Evolutionary conservation across 2,888 invertebrate species (phyloP).

Genomic region (Scotopteryx bipunctaria): DNA sequence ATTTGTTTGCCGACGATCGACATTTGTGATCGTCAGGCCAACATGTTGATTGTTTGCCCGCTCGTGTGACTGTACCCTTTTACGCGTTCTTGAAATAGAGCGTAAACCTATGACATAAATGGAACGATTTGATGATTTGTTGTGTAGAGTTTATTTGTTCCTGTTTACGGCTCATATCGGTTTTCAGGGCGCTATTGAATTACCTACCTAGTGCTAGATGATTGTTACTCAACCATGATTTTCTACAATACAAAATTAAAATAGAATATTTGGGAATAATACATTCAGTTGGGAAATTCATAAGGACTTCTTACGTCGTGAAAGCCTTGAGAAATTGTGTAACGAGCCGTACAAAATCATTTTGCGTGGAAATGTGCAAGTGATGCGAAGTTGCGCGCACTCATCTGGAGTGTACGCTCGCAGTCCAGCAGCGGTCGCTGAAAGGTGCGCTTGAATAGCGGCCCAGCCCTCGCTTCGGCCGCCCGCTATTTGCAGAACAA

Average conservation of each 20-base stretch:
- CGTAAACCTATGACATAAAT: constrained; percentile 24
- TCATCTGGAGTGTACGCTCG: constrained; percentile 44
- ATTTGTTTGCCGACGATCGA: constrained; percentile 58
- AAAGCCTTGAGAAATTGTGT: constrained; percentile 25
- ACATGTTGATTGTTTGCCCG: constrained; percentile 54
- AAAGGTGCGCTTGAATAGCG: constrained; percentile 64
- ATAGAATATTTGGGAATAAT: too few species aligned
- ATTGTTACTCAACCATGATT: too few species aligned
- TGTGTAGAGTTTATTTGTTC: constrained; percentile 12
- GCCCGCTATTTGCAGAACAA: constrained; percentile 79
- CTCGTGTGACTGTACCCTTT: constrained; percentile 33
- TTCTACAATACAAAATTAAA: too few species aligned
- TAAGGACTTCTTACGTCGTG: neutral
- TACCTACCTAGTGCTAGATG: neutral
- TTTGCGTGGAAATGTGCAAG: constrained; percentile 47
- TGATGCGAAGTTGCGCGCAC: constrained; percentile 50
- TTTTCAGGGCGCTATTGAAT: constrained; percentile 8
- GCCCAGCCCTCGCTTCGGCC: constrained; percentile 64
- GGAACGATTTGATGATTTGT: constrained; percentile 15
- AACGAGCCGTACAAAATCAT: constrained; percentile 29
- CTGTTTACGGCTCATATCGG: constrained; percentile 10
- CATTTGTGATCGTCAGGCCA: constrained; percentile 47
- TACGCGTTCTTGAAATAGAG: constrained; percentile 35
- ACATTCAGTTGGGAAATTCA: neutral
- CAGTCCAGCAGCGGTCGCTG: constrained; percentile 55